These are phyloP conservation scores for Pelodytes ibericus DNA, from an alignment of 2,797 vertebrate genomes.

Conservation along the genomic window DNA sequence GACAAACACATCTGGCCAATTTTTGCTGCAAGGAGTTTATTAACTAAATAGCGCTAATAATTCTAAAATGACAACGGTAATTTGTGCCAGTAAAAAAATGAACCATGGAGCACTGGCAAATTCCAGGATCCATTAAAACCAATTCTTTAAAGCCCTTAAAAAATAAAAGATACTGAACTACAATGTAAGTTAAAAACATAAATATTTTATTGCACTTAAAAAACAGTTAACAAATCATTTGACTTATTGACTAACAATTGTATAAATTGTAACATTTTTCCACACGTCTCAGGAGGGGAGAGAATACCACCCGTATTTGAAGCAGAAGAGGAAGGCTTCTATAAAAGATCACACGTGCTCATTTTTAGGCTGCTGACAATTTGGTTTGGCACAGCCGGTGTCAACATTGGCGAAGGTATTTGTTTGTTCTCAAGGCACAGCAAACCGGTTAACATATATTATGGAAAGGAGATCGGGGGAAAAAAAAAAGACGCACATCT, in stretches of 20 bases:
- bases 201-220: conserved; percentile 75
- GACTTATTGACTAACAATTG: not conserved
- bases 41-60: no score
- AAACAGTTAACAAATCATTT: conserved; percentile 8
- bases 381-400: conserved; percentile 45
- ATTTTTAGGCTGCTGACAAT: conserved; percentile 23
- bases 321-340: conserved; percentile 24
- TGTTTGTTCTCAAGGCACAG: conserved; percentile 29
- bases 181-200: conserved; percentile 63
- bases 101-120: no score
- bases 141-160: no score
- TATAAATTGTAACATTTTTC: conserved; percentile 11
- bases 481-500: conserved; percentile 13
- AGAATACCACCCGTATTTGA: conserved; percentile 28
- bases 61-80: no score
- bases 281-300: conserved; percentile 4
- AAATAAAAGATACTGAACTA: no score
- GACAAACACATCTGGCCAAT: no score
- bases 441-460: conserved; percentile 24
- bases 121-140: no score
- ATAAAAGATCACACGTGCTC: conserved; percentile 30
- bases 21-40: no score
- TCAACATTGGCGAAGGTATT: conserved; percentile 47
- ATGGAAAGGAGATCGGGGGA: conserved; percentile 11
- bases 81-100: no score